Base-by-base conservation (phyloP, 1,140 invertebrate species). In the Diachasma alloeum region DNA sequence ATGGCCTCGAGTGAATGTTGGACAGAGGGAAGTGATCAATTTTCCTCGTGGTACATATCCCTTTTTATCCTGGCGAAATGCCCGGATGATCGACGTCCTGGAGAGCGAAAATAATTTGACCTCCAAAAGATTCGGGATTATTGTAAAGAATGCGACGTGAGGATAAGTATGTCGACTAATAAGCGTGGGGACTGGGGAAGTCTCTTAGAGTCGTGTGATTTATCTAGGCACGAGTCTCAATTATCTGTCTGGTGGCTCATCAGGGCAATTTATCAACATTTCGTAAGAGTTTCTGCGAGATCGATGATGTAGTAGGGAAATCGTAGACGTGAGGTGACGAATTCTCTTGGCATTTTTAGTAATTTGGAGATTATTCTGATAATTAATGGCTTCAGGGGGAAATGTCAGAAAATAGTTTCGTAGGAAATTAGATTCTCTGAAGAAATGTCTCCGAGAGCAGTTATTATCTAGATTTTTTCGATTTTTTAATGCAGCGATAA, bases 31-130 rank as follows among this genome's bases (percentile, higher is more conserved):
- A 44, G 36, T 66, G n/a, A 42, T 42, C 72, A 74, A 74, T 74
- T 68, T 74, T n/a, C 72, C 31, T 31, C 31, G 31, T 24, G 19
- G 22, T 22, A 26, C n/a, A 19, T 72, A 1, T 72, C 0, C n/a
- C 17, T 56, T 46, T 42, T 72, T 39, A 10, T 24, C 24, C 48
- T 59, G 71, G 71, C 69, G 5, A 42, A 72, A 15, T 44, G 71
- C 71, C 71, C 46, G 17, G 42, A 4, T 26, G 36, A 48, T 71
- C 13, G 69, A 71, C 69, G 42, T 71, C 22, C 69, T 71, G 69
- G 69, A 71, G 37, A 71, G 42, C 69, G 6, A 48, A 71, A 71
- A 48, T 48, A 71, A 44, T 71, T 44, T 48, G 22, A 22, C 22
- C 69, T 15, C 36, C 39, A 39, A 37, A 69, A 69, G n/a, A 44